Evolutionary conservation across 2,888 invertebrate species (phyloP).

Genomic region (Neoascia interrupta): DNA sequence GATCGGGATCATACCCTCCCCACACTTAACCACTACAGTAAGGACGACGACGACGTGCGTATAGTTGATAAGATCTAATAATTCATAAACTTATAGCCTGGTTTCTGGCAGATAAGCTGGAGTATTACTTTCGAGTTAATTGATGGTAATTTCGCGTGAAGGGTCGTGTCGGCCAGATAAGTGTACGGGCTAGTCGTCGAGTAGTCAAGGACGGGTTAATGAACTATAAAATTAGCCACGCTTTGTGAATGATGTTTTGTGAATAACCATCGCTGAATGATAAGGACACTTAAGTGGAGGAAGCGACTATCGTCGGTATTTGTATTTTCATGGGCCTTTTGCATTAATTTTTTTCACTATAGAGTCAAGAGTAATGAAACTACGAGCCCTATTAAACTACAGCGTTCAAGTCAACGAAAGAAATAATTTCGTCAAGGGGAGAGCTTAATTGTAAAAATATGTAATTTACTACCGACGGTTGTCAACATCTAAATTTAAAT

Average conservation of each 20-base stretch:
- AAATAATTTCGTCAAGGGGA: no score
- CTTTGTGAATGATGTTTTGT: background rate
- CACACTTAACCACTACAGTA: no score
- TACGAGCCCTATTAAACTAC: no score
- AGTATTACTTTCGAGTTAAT: conserved; percentile 33
- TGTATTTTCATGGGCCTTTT: background rate
- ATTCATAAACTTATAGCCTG: conserved; percentile 37
- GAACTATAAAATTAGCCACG: conserved; percentile 8
- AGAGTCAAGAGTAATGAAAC: background rate
- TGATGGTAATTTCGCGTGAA: conserved; percentile 10
- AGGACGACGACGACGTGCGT: conserved; percentile 19
- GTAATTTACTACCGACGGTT: no score
- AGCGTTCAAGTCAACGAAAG: no score
- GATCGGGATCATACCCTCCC: conserved; percentile 36
- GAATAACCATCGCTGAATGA: background rate
- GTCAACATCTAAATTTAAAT: no score
- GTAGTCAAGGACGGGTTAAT: conserved; percentile 12
- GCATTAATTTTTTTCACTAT: background rate
- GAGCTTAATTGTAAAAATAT: no score
- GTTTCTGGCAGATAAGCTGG: conserved; percentile 26
- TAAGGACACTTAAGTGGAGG: background rate
- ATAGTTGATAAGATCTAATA: conserved; percentile 44
- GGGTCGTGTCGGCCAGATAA: background rate
- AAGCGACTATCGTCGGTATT: background rate
- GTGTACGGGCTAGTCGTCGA: background rate